These are phyloP conservation scores for Crax fasciolata DNA, from an alignment of 2,797 vertebrate genomes.

Conservation along the genomic window DNA sequence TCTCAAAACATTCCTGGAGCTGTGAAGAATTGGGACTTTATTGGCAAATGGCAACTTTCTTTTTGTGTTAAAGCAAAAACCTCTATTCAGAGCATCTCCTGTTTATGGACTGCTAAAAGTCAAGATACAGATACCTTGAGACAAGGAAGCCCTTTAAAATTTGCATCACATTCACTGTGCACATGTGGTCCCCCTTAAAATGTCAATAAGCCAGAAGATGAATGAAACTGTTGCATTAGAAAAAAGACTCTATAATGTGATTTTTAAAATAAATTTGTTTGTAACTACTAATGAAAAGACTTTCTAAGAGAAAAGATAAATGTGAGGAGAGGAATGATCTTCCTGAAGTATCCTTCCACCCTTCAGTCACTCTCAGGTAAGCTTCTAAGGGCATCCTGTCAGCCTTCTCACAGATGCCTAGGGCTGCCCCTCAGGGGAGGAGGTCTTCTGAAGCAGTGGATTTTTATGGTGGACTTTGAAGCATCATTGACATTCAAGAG, in stretches of 20 bases:
- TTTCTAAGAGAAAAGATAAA: not conserved
- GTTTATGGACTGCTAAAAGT: not conserved
- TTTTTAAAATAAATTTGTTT: not conserved
- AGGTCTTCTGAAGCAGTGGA: not conserved
- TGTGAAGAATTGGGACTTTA: not conserved
- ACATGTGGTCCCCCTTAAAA: rapidly evolving
- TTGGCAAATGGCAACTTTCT: not conserved
- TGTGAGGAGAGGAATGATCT: not conserved
- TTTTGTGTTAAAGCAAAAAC: not conserved
- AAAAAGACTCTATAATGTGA: not conserved
- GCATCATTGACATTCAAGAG: not conserved
- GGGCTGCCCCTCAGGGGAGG: not conserved
- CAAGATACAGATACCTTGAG: not conserved
- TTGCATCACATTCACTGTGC: not conserved
- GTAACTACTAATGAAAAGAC: not conserved
- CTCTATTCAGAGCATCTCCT: not conserved
- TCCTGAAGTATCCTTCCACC: not conserved
- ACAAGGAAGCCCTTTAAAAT: not conserved
- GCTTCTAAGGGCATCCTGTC: not conserved
- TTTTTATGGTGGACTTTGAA: not conserved
- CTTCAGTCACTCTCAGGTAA: not conserved
- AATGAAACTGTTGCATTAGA: not conserved
- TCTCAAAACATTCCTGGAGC: not conserved
- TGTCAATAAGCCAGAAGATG: not conserved
- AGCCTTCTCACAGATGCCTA: not conserved